A percentile compares a stretch with the other conserved stretches of the same genome.
phyloP scores from a whole-genome alignment of 2,113 vertebrate genomes.

The Indicator maculatus region DNA sequence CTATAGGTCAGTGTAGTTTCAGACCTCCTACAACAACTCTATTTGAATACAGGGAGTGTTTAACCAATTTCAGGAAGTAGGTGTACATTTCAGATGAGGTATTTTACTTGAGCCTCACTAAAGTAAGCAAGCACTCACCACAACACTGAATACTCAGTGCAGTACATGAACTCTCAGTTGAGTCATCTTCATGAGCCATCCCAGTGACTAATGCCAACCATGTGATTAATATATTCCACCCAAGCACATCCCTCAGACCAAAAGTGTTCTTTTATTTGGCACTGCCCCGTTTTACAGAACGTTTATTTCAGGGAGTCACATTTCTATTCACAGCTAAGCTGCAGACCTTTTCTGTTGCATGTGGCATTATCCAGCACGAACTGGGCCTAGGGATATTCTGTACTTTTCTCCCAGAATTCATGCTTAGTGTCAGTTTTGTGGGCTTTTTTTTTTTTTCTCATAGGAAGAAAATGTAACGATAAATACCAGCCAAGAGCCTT shows the following conservation, averaged over 20 bases:
- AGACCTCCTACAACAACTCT: background rate
- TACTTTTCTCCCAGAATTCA: background rate
- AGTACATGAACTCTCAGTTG: background rate
- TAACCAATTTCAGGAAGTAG: slow-evolving; percentile 2
- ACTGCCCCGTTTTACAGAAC: slow-evolving; percentile 19
- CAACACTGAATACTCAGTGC: background rate
- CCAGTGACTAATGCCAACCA: slow-evolving; percentile 15
- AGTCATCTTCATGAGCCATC: slow-evolving; percentile 43
- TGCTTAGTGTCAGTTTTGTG: slow-evolving; percentile 5
- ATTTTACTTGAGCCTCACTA: background rate
- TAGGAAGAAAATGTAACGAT: slow-evolving; percentile 74
- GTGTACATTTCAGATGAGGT: slow-evolving; percentile 27
- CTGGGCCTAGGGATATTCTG: background rate
- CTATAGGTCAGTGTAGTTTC: background rate
- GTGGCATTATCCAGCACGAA: background rate
- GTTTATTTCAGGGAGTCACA: background rate
- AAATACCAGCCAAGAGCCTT: slow-evolving; percentile 77
- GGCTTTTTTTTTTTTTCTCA: background rate
- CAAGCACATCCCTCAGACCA: slow-evolving; percentile 19
- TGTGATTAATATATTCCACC: slow-evolving; percentile 51
- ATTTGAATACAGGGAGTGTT: background rate
- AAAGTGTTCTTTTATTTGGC: slow-evolving; percentile 41
- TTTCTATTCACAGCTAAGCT: background rate
- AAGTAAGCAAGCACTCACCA: background rate
- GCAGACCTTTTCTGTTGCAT: background rate